Evolutionary conservation across 2,888 invertebrate species (phyloP), one percentile per base, ranked within the genome.

Genomic region (Patella caerulea): DNA sequence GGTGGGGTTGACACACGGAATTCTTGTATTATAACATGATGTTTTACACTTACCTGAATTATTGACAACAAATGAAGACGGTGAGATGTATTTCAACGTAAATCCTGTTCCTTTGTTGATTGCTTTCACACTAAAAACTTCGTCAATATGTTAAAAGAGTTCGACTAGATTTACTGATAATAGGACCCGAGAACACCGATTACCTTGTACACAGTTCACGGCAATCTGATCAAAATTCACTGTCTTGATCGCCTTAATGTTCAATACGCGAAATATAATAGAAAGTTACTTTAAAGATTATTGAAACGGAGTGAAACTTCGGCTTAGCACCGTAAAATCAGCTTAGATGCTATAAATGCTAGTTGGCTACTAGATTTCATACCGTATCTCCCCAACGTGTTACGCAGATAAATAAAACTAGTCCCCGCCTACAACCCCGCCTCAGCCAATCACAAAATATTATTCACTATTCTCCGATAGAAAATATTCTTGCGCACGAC

Each of bases 311-410:
- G 65, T 77, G 79, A 79, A 81, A 83, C 75, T 82, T 74, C 79
- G 83, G 83, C 82, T 85, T 84, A 84, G 78, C 82, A 77, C 79
- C 77, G 80, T 82, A 83, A 84, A 82, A 78, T 80, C 76, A 81
- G 85, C 84, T 85, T 85, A 85, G 82, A 84, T 82, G 81, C 79
- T 83, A 81, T 84, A 83, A 85, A 84, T 83, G 84, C 83, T 80
- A 78, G 80, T 81, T 80, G 80, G 78, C 78, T 82, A 79, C 82
- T 84, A 82, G 85, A 85, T 84, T 82, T 81, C 65, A 19, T 73
- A 78, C 72, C 19, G 72, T 24, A 53, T 72, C n/a, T 45, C 19
- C 34, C 76, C 69, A 72, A 72, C 78, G 74, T 72, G 74, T 74
- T 19, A 71, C 52, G 14, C 56, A 52, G 71, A 74, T 74, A 74